Evolutionary conservation across 2,113 vertebrate genomes (phyloP).

Genomic region (Strix aluco): DNA sequence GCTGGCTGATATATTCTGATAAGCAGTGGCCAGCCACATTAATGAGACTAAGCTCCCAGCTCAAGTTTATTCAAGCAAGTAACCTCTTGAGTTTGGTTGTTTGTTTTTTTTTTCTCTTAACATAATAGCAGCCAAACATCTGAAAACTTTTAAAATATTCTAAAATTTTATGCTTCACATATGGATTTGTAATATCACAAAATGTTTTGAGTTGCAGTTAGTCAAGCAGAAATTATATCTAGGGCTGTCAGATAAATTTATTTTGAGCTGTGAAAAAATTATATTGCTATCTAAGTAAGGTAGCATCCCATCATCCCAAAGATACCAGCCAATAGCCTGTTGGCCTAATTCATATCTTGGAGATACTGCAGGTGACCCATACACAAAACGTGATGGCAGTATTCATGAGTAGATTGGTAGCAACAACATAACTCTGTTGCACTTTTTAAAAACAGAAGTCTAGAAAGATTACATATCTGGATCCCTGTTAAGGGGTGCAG

Average conservation of each 20-base stretch:
- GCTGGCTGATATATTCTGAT: background rate
- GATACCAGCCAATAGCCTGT: background rate
- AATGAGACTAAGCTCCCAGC: background rate
- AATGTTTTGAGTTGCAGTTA: slow-evolving; percentile 25
- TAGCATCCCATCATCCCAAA: background rate
- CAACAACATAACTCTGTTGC: background rate
- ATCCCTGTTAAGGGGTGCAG: background rate
- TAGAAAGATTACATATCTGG: background rate
- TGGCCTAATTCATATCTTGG: background rate
- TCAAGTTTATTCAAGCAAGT: background rate
- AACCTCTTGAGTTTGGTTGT: background rate
- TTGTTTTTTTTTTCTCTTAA: background rate
- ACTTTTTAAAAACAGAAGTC: background rate
- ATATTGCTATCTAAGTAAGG: background rate
- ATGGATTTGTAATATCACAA: background rate
- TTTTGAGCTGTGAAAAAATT: background rate
- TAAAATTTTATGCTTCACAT: slow-evolving; percentile 14
- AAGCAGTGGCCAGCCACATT: background rate
- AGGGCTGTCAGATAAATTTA: slow-evolving; percentile 47
- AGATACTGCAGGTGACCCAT: background rate
- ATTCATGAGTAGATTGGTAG: background rate
- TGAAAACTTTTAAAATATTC: slow-evolving; percentile 28
- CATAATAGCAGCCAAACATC: background rate
- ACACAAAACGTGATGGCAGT: background rate
- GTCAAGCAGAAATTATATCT: slow-evolving; percentile 38